Base-by-base conservation (phyloP, 2,797 vertebrate species). In the Gymnothorax reevesii region DNA sequence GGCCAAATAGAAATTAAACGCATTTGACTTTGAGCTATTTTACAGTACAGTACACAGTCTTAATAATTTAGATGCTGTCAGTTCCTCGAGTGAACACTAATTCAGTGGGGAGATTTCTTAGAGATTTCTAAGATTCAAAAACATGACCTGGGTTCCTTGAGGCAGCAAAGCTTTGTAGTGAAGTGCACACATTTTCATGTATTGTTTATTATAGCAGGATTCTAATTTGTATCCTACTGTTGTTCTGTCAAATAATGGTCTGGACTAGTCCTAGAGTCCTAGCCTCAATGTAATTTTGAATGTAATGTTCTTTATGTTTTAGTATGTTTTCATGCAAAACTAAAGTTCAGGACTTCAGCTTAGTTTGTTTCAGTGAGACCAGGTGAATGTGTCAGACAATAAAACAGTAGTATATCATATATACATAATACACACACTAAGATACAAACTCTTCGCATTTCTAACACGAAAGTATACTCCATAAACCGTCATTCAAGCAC, bases 1-100 rank as follows among this genome's bases (percentile, higher is more conserved):
- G 83, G 89, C 52, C 4, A 88, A 91, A 90, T 84, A 82, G 86
- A 86, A 91, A 89, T 88, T 89, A 88, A 88, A 66, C 86, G 73
- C 64, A 82, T 87, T 93, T 91, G 90, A 93, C 93, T 95, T 93
- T 93, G 89, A 93, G 92, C 89, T 42, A 91, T 94, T 89, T 92
- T 87, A 88, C 87, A 84, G 90, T 89, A 89, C 88, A 89, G 88
- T 89, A 90, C 89, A 93, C 89, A 87, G 77, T 92, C 90, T 94
- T 90, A 94, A 96, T 95, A 94, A 94, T 95, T 94, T 88, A 94
- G 93, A 90, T 86, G 94, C 92, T 91, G 93, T 92, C 87, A 93
- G 94, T 94, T 93, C 90, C 88, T 88, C 82, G 73, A 88, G 86
- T 42, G 42, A 75, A 55, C 80, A 82, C 84, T 20, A 80, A 87